Conservation (phyloP, 2,113 vertebrate species). For the Ceyx melanurus region DNA sequence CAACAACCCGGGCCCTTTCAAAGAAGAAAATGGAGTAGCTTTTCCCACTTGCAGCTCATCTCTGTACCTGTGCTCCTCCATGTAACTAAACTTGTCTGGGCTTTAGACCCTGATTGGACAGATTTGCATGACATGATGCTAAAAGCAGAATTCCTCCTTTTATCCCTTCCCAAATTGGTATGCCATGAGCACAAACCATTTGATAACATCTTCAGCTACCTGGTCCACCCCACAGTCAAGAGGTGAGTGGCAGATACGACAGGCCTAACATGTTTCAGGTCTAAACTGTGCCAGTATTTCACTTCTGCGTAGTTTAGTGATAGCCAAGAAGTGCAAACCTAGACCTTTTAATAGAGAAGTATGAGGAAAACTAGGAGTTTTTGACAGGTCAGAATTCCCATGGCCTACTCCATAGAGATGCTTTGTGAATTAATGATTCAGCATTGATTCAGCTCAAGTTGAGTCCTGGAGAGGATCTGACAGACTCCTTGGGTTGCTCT, state of each 20-base stretch:
- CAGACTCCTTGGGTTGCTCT: not conserved
- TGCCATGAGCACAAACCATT: not conserved
- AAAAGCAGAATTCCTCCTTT: not conserved
- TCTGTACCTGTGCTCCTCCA: not conserved
- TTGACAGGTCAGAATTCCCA: not conserved
- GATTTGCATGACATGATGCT: not conserved
- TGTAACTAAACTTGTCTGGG: not conserved
- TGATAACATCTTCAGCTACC: not conserved
- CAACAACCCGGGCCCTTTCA: not conserved
- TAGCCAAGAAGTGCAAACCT: not conserved
- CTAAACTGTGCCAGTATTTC: not conserved
- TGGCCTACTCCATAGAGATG: not conserved
- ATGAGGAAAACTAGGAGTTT: not conserved
- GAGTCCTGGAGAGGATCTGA: not conserved
- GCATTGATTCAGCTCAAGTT: not conserved
- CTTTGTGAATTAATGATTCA: not conserved
- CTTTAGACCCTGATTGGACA: not conserved
- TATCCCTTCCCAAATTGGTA: not conserved
- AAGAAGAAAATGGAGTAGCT: not conserved
- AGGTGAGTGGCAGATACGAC: not conserved
- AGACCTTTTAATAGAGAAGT: not conserved
- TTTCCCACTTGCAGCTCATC: not conserved
- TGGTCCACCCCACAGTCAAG: not conserved
- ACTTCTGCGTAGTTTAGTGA: not conserved
- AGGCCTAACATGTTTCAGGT: rapidly evolving